Evolutionary conservation across 2,888 invertebrate genomes (phyloP), one percentile per base, ranked within the genome.

Genomic region (Punctoribates punctum): DNA sequence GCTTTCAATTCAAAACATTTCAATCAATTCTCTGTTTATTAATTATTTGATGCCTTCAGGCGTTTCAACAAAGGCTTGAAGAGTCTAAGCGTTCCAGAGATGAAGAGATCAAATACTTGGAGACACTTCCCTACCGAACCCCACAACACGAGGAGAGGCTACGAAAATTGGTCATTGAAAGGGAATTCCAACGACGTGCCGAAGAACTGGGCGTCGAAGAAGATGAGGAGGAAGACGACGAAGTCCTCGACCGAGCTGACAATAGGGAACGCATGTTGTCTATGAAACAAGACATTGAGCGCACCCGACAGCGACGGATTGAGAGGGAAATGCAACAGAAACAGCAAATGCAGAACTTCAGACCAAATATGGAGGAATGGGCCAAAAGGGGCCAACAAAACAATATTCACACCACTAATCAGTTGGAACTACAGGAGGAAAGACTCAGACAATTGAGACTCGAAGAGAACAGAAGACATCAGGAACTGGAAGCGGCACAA

Each of bases 101-200:
- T 82, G 91, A 92, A 81, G 93, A 94, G 82, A 95, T 96, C 78
- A 87, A 88, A 0, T 92, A 93, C 80, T 85, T 96, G 75, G 88
- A 91, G 79, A 85, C 88, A 0, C 83, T 91, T 77, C 87, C 89
- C 23, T 86, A 88, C 73, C 88, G 93, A 76, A 88, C 90, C 3
- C 85, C 89, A 0, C 91, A 91, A 81, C 94, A 95, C 83, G 93
- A 91, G 80, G 94, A 95, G 82, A 93, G 94, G 82, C 85, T 95
- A 23, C 88, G 94, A 76, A 90, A 93, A n/a, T 86, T 97, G 76
- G 90, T 91, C 79, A 86, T 96, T n/a, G 96, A 97, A 83, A 87
- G 92, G 78, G 96, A 97, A 85, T 97, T 97, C 84, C 95, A 96
- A 83, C 88, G 93, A 73, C 87, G 96, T 72, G 95, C 94, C 3